Evolutionary conservation across 1,140 invertebrate species (phyloP), one percentile per base, ranked within the genome.

Genomic region (Euura saliciscinereae): DNA sequence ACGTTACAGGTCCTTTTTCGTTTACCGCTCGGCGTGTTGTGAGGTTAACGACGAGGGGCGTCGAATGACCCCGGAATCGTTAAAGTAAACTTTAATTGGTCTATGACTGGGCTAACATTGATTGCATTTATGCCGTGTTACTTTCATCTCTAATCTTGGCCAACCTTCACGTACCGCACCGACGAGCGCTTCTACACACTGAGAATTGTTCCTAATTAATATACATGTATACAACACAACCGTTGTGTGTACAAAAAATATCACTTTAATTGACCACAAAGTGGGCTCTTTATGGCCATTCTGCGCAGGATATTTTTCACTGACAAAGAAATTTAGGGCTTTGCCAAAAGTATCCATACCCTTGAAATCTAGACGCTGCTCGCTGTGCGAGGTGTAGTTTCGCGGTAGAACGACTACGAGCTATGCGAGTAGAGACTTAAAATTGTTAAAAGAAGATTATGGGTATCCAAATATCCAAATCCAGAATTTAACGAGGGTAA

Each of bases 401-500:
- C 28, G 28, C 28, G 28, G 28, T 28, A 28, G 28, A 28, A 28
- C 28, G 28, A 28, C 28, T 28, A 28, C 28, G 28, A 28, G 28
- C 28, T 28, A 28, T 28, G 28, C 28, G 28, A 28, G 28, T 28
- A 28, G 3, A 59, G 51, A 59, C 13, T 5, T 3, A n/a, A 59
- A 51, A 59, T 59, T 59, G 51, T 8, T 59, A 8, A 81, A 82
- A 82, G 66, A 79, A 77, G 82, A 85, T 85, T 84, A 85, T 77
- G 67, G 28, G 79, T 83, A 83, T 85, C 81, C 82, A 85, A 85
- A 84, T 85, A 85, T 84, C 81, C 79, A 80, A 83, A 78, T 79
- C 77, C 44, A 69, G 45, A 68, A 46, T 75, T 73, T 83, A 83
- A 83, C 66, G 75, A 80, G 73, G 69, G 73, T 78, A 79, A 82